Percentiles rank a stretch among this genome's conserved stretches.
phyloP scores from a whole-genome alignment of 2,797 vertebrate species.

The Aulostomus chinensis region DNA sequence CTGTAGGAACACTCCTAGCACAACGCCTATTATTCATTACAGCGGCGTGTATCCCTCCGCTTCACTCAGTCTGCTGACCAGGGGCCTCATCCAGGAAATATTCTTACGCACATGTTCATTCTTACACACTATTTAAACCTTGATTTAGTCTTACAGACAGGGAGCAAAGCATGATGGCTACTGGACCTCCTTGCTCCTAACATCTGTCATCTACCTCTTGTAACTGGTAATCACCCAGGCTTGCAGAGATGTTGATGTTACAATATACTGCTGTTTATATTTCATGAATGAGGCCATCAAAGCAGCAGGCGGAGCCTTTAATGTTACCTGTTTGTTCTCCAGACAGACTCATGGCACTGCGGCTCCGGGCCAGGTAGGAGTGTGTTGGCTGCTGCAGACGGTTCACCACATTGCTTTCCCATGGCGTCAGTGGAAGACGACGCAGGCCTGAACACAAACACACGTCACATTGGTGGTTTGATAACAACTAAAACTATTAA shows the following conservation, averaged over 20 bases:
- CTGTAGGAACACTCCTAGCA: neutral
- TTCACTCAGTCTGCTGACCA: neutral
- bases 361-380: conserved; percentile 95
- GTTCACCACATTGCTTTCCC: conserved; percentile 94
- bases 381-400: conserved; percentile 96
- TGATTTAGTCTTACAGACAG: too few species aligned
- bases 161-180: too few species aligned
- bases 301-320: neutral
- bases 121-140: too few species aligned
- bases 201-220: too few species aligned
- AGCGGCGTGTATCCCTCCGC: neutral
- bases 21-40: neutral
- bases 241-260: too few species aligned
- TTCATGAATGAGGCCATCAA: neutral
- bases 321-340: conserved; percentile 90
- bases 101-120: too few species aligned
- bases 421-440: conserved; percentile 88
- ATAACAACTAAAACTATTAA: conserved; percentile 23
- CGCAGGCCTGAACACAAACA: conserved; percentile 81
- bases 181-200: too few species aligned
- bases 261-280: too few species aligned
- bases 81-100: too few species aligned
- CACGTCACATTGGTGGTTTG: conserved; percentile 16
- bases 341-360: conserved; percentile 91
- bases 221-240: too few species aligned